Evolutionary conservation across 1,140 invertebrate genomes (phyloP), one percentile per base, ranked within the genome.

Genomic region (Harpegnathos saltator): DNA sequence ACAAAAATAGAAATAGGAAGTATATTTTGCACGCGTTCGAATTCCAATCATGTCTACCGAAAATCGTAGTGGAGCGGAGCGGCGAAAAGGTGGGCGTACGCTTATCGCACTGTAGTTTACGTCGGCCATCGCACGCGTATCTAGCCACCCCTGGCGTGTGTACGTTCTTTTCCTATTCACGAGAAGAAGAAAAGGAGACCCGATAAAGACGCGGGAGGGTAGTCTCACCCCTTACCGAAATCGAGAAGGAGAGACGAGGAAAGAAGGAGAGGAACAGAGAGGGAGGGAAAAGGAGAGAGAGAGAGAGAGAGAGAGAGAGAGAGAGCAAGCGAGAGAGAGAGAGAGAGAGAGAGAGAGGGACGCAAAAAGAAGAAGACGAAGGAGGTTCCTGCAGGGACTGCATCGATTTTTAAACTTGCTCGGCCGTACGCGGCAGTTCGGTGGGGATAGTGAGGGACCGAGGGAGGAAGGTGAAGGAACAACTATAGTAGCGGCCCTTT

Each of bases 391-490:
- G 58, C 44, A 58, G 75, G 82, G 82, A 88, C 88, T 86, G 83
- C 90, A 92, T 92, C 91, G 91, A 92, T 91, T 92, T 92, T 92
- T 91, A 91, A 91, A 90, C 85, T 92, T 91, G 85, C 89, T 91
- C 86, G 69, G 58, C 77, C 26, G 71, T 50, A 52, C 71, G 74
- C 69, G 44, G 29, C 33, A 69, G 15, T 12, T 61, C 29, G 50
- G 52, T 52, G 52, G 48, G 19, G 33, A 33, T 24, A 50, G 63
- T 3, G 9, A 69, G 24, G 83, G 33, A 50, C 19, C 54, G 71
- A 61, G 22, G 61, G 24, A 38, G n/a, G 50, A 63, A 48, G 48
- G 29, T 52, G 63, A 48, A 44, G 44, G 29, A 52, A 65, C 5
- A 29, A 50, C 50, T 73, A 26, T 56, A 65, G 75, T 80, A 81